Evolutionary conservation across 2,113 vertebrate species (phyloP), one percentile per base, ranked within the genome.

Genomic region (Sylvia atricapilla): DNA sequence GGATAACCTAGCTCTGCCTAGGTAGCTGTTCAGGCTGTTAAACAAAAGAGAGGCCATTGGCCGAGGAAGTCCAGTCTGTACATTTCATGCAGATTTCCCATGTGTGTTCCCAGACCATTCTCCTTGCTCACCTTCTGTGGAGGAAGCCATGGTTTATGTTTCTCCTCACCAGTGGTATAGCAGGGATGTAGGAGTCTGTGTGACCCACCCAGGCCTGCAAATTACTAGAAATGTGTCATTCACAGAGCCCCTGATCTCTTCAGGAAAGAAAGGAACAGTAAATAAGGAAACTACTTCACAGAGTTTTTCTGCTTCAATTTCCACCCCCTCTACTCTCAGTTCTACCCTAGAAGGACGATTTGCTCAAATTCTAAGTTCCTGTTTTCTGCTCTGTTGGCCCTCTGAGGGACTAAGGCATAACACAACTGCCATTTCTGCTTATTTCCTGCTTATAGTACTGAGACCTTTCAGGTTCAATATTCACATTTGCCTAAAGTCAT

Each of bases 391-490:
- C 90, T 80, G 33, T 35, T 83, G 59, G 46, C 23, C 50, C 33
- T 93, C 55, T 78, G 43, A 94, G 79, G 39, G 64, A 49, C 82
- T 79, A 59, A 17, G 1, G n/a, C 59, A 84, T 67, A 94, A 93
- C 22, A 62, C 33, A 63, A 70, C 68, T 95, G 52, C 90, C 89
- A 59, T 63, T 95, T 86, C 33, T 81, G 27, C 64, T 94, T 1
- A 5, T 92, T 96, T 96, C 91, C 95, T 92, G 39, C 85, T 80
- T 55, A 50, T 11, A 21, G 30, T 67, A 28, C 72, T 37, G 41
- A 78, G 85, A 67, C 56, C 79, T 88, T 97, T 96, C 93, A 84
- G 82, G 92, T 95, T 96, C 87, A 93, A 88, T 95, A 94, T 95
- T 94, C 93, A 87, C 68, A 60, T 95, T 95, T 94, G 81, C 83